Evolutionary conservation across 2,888 invertebrate species (phyloP).

Genomic region (Coremacera marginata): DNA sequence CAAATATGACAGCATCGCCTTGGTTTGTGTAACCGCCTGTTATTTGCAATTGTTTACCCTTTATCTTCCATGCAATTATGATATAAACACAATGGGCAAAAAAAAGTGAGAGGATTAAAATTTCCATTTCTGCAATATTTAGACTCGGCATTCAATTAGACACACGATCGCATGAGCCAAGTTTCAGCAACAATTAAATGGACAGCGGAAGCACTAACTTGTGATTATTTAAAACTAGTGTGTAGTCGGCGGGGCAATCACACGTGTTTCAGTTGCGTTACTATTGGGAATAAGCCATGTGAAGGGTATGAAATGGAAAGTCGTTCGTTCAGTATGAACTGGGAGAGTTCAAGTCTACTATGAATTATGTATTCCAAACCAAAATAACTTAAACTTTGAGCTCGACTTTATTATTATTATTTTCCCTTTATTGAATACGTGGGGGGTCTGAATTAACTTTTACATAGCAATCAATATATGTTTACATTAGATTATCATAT

Average conservation of each 20-base stretch:
- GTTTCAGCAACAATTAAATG: background rate
- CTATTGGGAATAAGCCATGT: background rate
- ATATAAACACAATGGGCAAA: background rate
- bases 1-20: too few species aligned
- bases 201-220: constrained; percentile 3
- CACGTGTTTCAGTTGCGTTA: background rate
- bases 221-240: constrained; percentile 3
- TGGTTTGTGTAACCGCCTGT: background rate
- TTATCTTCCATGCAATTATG: constrained; percentile 21
- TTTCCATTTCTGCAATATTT: background rate
- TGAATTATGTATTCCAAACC: background rate
- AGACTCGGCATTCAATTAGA: background rate
- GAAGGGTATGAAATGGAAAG: background rate
- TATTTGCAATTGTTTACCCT: background rate
- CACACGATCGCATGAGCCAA: constrained; percentile 7
- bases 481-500: background rate
- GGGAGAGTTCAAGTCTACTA: background rate
- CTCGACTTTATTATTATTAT: background rate
- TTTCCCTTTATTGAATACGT: background rate
- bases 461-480: background rate
- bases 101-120: constrained; percentile 20
- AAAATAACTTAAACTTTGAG: background rate
- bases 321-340: background rate
- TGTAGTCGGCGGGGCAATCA: background rate
- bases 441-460: background rate